phyloP scores from a whole-genome alignment of 2,113 vertebrate species.

The Otocyon megalotis region DNA sequence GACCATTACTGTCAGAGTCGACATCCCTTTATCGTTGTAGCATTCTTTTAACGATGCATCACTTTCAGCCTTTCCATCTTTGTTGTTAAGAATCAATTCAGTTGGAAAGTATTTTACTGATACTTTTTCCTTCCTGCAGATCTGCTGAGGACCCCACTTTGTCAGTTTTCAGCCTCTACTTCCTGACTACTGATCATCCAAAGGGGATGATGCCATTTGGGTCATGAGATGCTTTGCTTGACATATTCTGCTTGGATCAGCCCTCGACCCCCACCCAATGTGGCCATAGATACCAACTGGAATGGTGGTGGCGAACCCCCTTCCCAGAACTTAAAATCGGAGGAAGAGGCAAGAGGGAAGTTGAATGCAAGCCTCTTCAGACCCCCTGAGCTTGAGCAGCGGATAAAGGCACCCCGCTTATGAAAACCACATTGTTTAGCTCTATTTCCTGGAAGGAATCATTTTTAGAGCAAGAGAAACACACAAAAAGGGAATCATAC shows the following conservation, averaged over 20 bases:
- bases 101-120: neutral
- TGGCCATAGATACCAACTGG: neutral
- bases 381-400: neutral
- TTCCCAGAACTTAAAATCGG: neutral
- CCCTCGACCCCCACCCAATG: neutral
- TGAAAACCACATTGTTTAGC: neutral
- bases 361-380: neutral
- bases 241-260: neutral
- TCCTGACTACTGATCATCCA: neutral
- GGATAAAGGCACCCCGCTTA: neutral
- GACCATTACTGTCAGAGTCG: neutral
- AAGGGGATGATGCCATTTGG: neutral
- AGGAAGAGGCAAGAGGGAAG: neutral
- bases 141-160: neutral
- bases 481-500: neutral
- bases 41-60: neutral
- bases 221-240: neutral
- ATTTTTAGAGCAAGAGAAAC: constrained; percentile 28
- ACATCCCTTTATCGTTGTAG: neutral
- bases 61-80: neutral
- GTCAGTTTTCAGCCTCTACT: neutral
- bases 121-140: neutral
- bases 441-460: neutral
- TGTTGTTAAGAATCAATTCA: constrained; percentile 7
- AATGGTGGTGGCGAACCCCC: neutral